Conservation (phyloP, 1,140 invertebrate species). For the Philaenus spumarius region DNA sequence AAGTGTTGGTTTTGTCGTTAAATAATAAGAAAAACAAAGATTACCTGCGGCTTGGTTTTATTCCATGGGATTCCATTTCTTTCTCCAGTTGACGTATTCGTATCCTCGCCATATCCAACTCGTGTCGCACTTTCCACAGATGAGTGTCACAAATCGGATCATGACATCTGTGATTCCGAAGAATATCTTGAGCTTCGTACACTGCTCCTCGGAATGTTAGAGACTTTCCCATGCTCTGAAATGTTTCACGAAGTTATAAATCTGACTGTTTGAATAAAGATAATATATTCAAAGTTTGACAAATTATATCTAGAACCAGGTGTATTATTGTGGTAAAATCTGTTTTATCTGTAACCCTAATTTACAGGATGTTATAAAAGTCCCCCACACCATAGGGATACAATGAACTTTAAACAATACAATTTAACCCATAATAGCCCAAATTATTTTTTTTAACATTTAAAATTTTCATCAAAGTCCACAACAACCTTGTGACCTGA, state of each 20-base stretch:
- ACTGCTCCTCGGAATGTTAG: conserved; percentile 83
- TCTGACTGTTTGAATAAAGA: background rate
- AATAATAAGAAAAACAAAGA: too few relatives aligned
- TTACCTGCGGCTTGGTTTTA: conserved; percentile 52
- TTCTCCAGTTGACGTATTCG: conserved; percentile 78
- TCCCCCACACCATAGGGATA: too few relatives aligned
- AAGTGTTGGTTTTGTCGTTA: too few relatives aligned
- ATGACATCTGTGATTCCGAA: conserved; percentile 57
- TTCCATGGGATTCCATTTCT: conserved; percentile 70
- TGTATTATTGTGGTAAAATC: too few relatives aligned
- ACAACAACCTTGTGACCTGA: too few relatives aligned
- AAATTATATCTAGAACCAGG: background rate
- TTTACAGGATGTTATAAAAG: too few relatives aligned
- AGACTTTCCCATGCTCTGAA: conserved; percentile 68
- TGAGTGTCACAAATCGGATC: conserved; percentile 77
- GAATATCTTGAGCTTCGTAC: conserved; percentile 68
- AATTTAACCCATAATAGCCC: too few relatives aligned
- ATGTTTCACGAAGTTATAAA: background rate
- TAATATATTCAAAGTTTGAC: background rate
- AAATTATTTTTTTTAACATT: too few relatives aligned
- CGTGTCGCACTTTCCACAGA: conserved; percentile 83
- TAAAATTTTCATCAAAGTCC: too few relatives aligned
- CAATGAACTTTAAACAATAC: too few relatives aligned
- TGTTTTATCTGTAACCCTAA: too few relatives aligned
- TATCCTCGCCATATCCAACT: conserved; percentile 76